phyloP scores from a whole-genome alignment of 2,888 invertebrate species.

The Tinea pellionella region DNA sequence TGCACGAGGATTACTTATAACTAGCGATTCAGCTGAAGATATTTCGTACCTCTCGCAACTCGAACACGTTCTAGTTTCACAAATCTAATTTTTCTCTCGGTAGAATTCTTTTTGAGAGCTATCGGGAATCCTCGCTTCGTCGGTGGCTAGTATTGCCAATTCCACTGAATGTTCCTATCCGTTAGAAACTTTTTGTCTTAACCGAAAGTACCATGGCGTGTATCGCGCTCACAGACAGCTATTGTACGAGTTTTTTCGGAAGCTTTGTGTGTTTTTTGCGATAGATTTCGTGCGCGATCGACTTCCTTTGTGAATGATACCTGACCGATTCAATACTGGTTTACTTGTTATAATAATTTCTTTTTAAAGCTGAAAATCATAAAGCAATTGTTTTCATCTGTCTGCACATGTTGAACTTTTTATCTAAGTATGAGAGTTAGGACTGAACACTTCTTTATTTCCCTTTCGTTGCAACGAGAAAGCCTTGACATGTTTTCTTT shows the following conservation, averaged over 20 bases:
- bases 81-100: slow-evolving; percentile 57
- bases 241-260: slow-evolving; percentile 8
- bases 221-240: slow-evolving; percentile 2
- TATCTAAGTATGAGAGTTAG: no score
- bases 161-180: slow-evolving; percentile 30
- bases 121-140: slow-evolving; percentile 26
- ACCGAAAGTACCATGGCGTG: background rate
- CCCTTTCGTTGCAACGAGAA: background rate
- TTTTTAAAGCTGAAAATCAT: background rate
- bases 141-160: slow-evolving; percentile 46
- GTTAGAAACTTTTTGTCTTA: slow-evolving; percentile 21
- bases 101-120: slow-evolving; percentile 54
- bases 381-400: background rate
- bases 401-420: background rate
- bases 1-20: slow-evolving; percentile 12
- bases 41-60: slow-evolving; percentile 16
- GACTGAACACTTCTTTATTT: no score
- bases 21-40: slow-evolving; percentile 2
- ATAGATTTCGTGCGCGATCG: slow-evolving; percentile 8
- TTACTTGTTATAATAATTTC: background rate
- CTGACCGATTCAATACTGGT: background rate
- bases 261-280: slow-evolving; percentile 2
- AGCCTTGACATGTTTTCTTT: no score
- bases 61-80: slow-evolving; percentile 53
- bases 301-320: slow-evolving; percentile 7